Evolutionary conservation across 2,113 vertebrate species (phyloP), one percentile per base, ranked within the genome.

Genomic region (Boleophthalmus pectinirostris): DNA sequence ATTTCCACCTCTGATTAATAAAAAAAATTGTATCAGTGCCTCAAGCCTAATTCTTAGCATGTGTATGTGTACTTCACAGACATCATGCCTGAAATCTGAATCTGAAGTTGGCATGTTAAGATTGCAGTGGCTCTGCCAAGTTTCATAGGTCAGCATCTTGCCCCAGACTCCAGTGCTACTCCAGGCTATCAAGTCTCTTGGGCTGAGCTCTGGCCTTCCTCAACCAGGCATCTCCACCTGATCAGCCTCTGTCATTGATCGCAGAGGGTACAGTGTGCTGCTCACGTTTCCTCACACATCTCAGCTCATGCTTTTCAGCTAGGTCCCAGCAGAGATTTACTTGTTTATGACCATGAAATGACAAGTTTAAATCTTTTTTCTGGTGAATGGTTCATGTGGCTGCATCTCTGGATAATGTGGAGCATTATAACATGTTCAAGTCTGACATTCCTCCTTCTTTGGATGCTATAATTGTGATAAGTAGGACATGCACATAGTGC

Each of bases 271-370:
- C 16, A 63, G 60, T 33, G 38, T 64, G 61, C 61, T 43, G 61
- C 20, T 63, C 60, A 63, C 60, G 8, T 25, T 63, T 35, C 60
- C 29, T 63, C 29, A 33, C 61, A 38, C 61, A 64, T 64, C n/a
- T 38, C 10, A 43, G 5, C 33, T 43, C 33, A 43, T 64, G 33
- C 10, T 3, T n/a, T 64, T 64, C 5, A 4, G 20, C 20, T 10
- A 11, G 3, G 33, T 38, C 61, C 33, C 33, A 64, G 9, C 60
- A n/a, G n/a, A n/a, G n/a, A n/a, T 38, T 64, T 33, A 43, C 29
- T 64, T 64, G 61, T 64, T 64, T 64, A 64, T 64, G 61, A n/a
- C 61, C 61, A 64, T 38, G 33, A 11, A 33, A 64, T 64, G 61
- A 64, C 9, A 43, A 18, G 3, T n/a, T 2, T 38, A 35, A 35